Base-by-base conservation (phyloP, 2,797 vertebrate species). In the Hippopotamyrus pictus region DNA sequence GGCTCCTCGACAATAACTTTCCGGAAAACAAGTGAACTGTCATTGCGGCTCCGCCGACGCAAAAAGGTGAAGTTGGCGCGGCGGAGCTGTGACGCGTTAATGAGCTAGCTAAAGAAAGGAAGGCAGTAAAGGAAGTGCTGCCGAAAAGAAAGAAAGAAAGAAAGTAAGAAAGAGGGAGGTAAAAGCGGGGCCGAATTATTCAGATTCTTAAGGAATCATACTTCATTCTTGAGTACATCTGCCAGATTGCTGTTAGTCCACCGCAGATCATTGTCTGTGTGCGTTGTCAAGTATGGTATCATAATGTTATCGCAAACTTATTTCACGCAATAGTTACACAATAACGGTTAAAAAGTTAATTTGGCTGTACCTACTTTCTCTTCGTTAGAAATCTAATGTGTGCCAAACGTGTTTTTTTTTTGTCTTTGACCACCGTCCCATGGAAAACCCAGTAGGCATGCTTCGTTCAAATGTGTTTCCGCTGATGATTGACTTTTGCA, bases 21-120 rank as follows among this genome's bases (percentile, higher is more conserved):
- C 79, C 79, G 79, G 46, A 84, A 84, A 50, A 84, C 19, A 48
- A 84, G n/a, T 44, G n/a, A 84, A 84, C 46, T 84, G 41, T 84
- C 51, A 54, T 19, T 41, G 73, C 29, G 5, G 25, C 48, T 69
- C 48, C 50, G 53, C 76, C 88, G 50, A 88, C 65, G 37, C 69
- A 69, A 83, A 62, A 84, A 50, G 82, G 88, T 62, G 51, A 89
- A 59, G 79, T 46, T 29, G 33, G 76, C 88, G 37, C 88, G 53
- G 33, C 33, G 14, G 46, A 53, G n/a, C 79, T 41, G 79, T 89
- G 88, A 89, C 88, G 88, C 76, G 88, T 9, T 46, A 54, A 88
- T 50, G 87, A 6, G 37, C 22, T 51, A 82, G 73, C 46, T 22
- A 5, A 88, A 69, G 62, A 69, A 69, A 69, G 62, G 88, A 83